Percentiles rank a stretch among this genome's conserved stretches.
Conservation (phyloP, 2,888 invertebrate genomes). For the Luperina testacea region DNA sequence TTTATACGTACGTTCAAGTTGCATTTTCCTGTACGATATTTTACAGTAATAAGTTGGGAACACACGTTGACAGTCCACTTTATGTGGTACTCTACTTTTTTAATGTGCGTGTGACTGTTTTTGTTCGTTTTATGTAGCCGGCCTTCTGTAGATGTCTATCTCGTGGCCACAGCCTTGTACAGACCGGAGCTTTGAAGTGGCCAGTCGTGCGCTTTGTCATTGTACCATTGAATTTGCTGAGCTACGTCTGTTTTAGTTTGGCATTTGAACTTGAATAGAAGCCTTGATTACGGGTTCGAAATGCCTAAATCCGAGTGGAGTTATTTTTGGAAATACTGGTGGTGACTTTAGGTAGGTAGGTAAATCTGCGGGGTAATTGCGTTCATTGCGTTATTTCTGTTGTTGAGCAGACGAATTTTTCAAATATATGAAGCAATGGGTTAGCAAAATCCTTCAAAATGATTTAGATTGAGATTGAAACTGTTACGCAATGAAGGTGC, state of each 20-base stretch:
- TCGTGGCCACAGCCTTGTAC: not conserved
- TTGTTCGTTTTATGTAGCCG: not conserved
- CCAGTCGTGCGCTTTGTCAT: conserved; percentile 26
- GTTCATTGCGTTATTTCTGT: too few relatives aligned
- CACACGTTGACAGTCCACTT: not conserved
- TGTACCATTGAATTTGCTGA: conserved; percentile 27
- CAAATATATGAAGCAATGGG: too few relatives aligned
- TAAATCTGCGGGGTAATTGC: too few relatives aligned
- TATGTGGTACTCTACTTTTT: not conserved
- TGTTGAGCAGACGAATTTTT: too few relatives aligned
- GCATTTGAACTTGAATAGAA: conserved; percentile 25
- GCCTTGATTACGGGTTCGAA: conserved; percentile 15
- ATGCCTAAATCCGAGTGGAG: not conserved
- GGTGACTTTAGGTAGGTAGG: not conserved
- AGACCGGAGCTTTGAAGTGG: conserved; percentile 11
- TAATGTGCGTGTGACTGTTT: not conserved
- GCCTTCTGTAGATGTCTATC: not conserved
- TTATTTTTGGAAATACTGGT: not conserved
- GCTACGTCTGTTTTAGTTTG: conserved; percentile 16
- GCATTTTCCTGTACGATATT: not conserved
- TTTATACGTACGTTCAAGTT: not conserved
- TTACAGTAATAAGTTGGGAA: too few relatives aligned
- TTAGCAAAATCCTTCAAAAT: too few relatives aligned
- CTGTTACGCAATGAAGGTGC: too few relatives aligned
- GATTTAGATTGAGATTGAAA: too few relatives aligned